A percentile compares a stretch with the other conserved stretches of the same genome.
phyloP scores from a whole-genome alignment of 2,797 vertebrate genomes.

The Darevskia mixta region DNA sequence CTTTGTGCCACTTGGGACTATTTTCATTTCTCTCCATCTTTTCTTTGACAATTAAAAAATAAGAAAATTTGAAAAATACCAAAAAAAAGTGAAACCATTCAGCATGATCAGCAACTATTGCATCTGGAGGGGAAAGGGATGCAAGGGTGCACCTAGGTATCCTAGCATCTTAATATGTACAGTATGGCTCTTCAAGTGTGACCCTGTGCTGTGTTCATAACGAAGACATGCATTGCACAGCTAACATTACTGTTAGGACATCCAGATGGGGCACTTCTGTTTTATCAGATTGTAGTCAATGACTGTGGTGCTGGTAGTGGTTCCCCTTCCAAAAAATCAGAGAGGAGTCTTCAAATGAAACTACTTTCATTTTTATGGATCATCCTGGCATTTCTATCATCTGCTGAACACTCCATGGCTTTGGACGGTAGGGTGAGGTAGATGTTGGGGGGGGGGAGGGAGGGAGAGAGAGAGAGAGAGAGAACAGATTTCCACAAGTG shows the following conservation, averaged over 20 bases:
- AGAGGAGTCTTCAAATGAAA: background rate
- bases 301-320: background rate
- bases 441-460: too few relatives aligned
- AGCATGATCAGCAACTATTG: background rate
- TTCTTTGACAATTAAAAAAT: background rate
- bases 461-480: conserved; percentile 1
- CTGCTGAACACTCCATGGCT: conserved; percentile 1
- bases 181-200: background rate
- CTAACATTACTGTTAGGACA: background rate
- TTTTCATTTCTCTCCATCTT: background rate
- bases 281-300: conserved; percentile 2
- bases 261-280: conserved; percentile 19
- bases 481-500: conserved; percentile 44
- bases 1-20: conserved; percentile 4
- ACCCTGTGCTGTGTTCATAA: background rate
- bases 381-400: background rate
- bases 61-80: background rate
- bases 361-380: background rate
- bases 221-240: background rate
- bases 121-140: background rate
- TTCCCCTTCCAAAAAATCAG: conserved; percentile 4
- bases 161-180: background rate
- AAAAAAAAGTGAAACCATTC: background rate
- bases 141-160: background rate
- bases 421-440: too few relatives aligned